phyloP scores from a whole-genome alignment of 2,797 vertebrate genomes.

The Podarcis lilfordi region DNA sequence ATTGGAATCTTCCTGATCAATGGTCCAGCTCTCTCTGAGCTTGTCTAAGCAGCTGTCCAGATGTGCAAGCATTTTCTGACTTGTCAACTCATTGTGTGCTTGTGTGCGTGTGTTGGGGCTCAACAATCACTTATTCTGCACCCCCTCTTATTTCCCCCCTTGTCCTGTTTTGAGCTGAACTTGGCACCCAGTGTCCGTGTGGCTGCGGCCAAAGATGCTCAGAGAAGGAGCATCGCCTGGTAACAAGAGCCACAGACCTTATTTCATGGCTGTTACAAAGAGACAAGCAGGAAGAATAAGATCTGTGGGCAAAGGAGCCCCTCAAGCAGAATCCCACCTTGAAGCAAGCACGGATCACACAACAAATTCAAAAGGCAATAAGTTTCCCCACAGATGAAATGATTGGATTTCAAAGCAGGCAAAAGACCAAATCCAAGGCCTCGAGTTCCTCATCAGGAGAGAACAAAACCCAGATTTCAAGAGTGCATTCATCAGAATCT shows the following conservation, averaged over 20 bases:
- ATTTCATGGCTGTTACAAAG: accelerated
- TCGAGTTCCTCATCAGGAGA: neutral
- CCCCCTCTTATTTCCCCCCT: neutral
- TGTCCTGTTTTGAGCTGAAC: neutral
- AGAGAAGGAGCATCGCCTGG: accelerated
- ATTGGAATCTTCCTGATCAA: neutral
- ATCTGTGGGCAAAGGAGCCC: neutral
- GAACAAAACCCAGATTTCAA: neutral
- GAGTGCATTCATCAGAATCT: neutral
- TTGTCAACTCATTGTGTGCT: conserved; percentile 16
- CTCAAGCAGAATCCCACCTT: neutral
- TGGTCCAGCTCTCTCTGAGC: neutral
- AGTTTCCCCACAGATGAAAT: neutral
- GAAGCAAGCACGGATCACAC: neutral
- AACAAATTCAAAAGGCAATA: no score
- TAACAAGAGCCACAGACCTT: neutral
- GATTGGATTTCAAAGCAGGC: neutral
- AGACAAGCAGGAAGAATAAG: neutral
- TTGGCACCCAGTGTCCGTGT: accelerated
- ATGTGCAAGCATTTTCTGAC: conserved; percentile 33
- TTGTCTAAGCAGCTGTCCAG: conserved; percentile 44
- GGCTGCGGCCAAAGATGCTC: neutral
- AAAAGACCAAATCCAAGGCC: neutral
- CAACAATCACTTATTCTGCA: neutral
- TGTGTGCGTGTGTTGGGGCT: neutral